Evolutionary conservation across 2,113 vertebrate genomes (phyloP).

Genomic region (Vimba vimba): DNA sequence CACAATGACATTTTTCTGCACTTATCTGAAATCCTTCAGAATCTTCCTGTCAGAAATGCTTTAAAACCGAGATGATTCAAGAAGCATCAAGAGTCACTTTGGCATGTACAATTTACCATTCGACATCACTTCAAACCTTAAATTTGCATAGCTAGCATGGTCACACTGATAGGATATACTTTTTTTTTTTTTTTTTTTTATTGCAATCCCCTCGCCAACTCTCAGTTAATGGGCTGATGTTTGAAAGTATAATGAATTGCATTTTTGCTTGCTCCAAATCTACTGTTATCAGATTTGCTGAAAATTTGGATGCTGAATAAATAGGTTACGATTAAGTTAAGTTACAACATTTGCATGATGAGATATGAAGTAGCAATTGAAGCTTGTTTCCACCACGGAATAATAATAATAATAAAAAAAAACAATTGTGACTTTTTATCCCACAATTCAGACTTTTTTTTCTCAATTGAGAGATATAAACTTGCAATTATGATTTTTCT

Average conservation of each 20-base stretch:
- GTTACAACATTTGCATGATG: too few species aligned
- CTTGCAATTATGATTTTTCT: too few species aligned
- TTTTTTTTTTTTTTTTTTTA: background rate
- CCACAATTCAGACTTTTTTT: too few species aligned
- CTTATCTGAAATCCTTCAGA: constrained; percentile 30
- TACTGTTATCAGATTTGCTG: background rate
- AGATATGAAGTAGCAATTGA: too few species aligned
- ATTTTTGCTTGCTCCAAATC: background rate
- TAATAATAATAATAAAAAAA: too few species aligned
- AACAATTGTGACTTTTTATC: too few species aligned
- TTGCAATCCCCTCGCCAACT: background rate
- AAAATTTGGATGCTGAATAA: background rate
- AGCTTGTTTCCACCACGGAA: too few species aligned
- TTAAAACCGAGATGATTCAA: constrained; percentile 35
- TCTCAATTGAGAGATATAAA: too few species aligned
- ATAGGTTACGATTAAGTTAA: background rate
- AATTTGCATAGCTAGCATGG: constrained; percentile 39
- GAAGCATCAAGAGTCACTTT: constrained; percentile 44
- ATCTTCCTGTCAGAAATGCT: constrained; percentile 46
- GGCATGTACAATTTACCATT: constrained; percentile 51
- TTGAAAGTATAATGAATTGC: background rate
- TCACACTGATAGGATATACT: constrained; percentile 15
- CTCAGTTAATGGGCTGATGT: background rate
- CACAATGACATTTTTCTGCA: constrained; percentile 11
- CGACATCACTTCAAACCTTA: constrained; percentile 50